Evolutionary conservation across 1,140 invertebrate species (phyloP).

Genomic region (Plectus sambesii): DNA sequence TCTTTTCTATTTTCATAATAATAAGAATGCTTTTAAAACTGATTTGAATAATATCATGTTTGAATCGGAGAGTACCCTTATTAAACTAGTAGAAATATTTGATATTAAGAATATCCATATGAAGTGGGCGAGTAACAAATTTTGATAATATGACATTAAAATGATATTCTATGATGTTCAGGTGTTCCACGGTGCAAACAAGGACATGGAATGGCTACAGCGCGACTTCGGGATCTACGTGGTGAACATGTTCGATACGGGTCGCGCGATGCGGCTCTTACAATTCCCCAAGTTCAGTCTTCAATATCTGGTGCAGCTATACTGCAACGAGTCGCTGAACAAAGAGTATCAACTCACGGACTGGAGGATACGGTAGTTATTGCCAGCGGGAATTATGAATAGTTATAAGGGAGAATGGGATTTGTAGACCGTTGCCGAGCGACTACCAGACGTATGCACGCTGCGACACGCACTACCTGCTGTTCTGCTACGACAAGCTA

Average conservation of each 20-base stretch:
- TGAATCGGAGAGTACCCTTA: no score
- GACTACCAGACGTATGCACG: conserved; percentile 77
- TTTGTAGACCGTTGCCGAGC: conserved; percentile 63
- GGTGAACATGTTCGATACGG: conserved; percentile 94
- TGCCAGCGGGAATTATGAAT: conserved; percentile 1
- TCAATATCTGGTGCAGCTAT: conserved; percentile 63
- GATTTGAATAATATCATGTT: no score
- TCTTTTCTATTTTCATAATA: no score
- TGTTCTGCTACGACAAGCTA: conserved; percentile 77
- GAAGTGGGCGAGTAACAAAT: neutral
- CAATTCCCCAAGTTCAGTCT: conserved; percentile 63
- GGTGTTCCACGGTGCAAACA: conserved; percentile 82
- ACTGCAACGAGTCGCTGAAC: conserved; percentile 66
- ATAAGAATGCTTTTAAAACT: no score
- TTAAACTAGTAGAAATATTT: no score
- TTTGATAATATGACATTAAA: conserved; percentile 7
- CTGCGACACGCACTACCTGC: conserved; percentile 84
- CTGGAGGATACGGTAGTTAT: conserved; percentile 61
- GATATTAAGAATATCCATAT: no score
- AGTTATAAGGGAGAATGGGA: conserved; percentile 1
- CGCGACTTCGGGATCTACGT: conserved; percentile 85
- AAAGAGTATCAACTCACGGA: conserved; percentile 88
- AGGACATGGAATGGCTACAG: conserved; percentile 85
- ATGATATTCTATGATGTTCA: conserved; percentile 10
- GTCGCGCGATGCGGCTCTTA: conserved; percentile 62